Evolutionary conservation across 2,888 invertebrate genomes (phyloP).

Genomic region (Pristionchus japonicus): DNA sequence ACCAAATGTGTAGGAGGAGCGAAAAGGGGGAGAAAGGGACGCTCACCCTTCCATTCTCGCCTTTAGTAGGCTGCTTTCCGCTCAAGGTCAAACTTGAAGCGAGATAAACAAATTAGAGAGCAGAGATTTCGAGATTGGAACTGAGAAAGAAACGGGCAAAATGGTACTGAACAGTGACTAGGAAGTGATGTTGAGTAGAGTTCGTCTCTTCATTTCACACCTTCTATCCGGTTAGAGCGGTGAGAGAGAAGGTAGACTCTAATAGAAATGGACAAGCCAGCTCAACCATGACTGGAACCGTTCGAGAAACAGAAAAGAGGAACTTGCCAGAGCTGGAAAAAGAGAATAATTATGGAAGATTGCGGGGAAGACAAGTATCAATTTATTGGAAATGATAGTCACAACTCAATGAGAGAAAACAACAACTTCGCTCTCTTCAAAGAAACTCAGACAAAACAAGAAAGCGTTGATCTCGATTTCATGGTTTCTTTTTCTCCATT

Average conservation of each 20-base stretch:
- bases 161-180: background rate
- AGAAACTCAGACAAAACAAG: too few relatives aligned
- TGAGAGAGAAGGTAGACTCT: too few relatives aligned
- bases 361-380: background rate
- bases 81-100: background rate
- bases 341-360: background rate
- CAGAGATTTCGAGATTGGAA: too few relatives aligned
- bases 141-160: background rate
- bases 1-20: background rate
- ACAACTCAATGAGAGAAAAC: background rate
- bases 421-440: too few relatives aligned
- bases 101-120: constrained; percentile 8
- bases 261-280: background rate
- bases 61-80: background rate
- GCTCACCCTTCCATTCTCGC: background rate
- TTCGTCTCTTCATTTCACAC: too few relatives aligned
- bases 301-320: background rate
- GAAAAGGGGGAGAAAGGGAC: background rate
- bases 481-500: background rate
- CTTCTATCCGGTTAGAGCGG: too few relatives aligned
- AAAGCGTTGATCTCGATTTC: background rate
- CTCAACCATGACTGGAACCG: background rate
- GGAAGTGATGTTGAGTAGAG: background rate
- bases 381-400: too few relatives aligned
- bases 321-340: background rate